A percentile compares a stretch with the other conserved stretches of the same genome.
These are phyloP conservation scores for Lasioglossum malachurum DNA, from an alignment of 2,888 invertebrate genomes.

Conservation along the genomic window DNA sequence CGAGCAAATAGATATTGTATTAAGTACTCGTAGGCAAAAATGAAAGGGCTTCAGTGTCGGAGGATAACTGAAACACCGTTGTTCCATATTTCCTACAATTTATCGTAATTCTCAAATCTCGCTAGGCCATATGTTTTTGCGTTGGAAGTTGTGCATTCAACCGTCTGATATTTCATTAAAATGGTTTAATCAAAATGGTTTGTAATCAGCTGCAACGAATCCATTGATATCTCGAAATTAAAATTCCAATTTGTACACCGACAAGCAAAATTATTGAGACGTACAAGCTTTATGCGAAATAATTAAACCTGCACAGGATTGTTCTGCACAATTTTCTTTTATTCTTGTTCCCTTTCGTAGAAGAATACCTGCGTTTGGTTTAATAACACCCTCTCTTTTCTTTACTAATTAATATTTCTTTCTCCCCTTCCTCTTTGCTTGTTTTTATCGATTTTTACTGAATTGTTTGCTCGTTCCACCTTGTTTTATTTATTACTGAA, in stretches of 20 bases:
- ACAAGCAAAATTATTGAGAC: not conserved
- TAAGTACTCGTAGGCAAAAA: not conserved
- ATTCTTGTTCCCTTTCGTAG: no score
- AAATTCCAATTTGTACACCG: not conserved
- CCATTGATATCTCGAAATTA: not conserved
- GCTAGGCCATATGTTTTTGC: not conserved
- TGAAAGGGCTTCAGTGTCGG: not conserved
- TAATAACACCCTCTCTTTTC: no score
- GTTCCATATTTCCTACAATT: not conserved
- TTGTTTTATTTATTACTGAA: no score
- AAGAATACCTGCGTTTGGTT: no score
- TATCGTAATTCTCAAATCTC: not conserved
- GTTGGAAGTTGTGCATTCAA: not conserved
- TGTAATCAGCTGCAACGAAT: not conserved
- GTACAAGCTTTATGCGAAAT: not conserved
- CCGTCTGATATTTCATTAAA: not conserved
- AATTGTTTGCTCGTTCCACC: no score
- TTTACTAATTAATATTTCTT: no score
- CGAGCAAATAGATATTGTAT: not conserved
- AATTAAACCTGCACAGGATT: not conserved
- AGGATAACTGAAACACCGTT: not conserved
- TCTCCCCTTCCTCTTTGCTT: no score
- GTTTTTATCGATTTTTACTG: no score
- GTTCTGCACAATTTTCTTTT: not conserved
- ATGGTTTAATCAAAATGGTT: not conserved